Evolutionary conservation across 23 tunicate species (phyloP).

Genomic region (Halocynthia aurantium): DNA sequence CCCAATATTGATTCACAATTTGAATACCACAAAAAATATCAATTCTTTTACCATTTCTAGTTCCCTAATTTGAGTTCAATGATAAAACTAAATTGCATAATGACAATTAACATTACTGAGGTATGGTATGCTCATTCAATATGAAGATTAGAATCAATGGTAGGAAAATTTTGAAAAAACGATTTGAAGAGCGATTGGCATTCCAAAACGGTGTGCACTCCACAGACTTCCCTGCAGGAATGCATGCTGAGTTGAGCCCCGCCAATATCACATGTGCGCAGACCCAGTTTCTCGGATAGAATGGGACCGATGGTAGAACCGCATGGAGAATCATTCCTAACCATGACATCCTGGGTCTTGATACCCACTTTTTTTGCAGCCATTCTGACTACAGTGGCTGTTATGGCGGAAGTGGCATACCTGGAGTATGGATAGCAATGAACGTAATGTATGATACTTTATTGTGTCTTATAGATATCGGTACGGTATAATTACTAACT

Average conservation of each 20-base stretch:
- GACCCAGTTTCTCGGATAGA: slow-evolving; percentile 70
- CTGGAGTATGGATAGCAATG: neutral
- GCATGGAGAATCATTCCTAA: slow-evolving; percentile 87
- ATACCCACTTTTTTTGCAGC: slow-evolving; percentile 70
- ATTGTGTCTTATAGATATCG: neutral
- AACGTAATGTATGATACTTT: neutral
- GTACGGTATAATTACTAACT: neutral
- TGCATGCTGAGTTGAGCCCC: slow-evolving; percentile 94
- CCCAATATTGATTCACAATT: no score
- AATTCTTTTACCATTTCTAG: no score
- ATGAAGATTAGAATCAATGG: slow-evolving; percentile 28
- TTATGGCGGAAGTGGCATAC: slow-evolving; percentile 90
- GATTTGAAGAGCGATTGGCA: slow-evolving; percentile 46
- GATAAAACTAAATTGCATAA: no score
- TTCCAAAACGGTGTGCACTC: slow-evolving; percentile 58
- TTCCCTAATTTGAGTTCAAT: no score
- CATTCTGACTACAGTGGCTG: slow-evolving; percentile 70
- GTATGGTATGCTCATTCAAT: slow-evolving; percentile 19
- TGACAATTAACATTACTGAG: neutral
- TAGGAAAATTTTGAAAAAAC: slow-evolving; percentile 69
- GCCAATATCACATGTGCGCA: slow-evolving; percentile 92
- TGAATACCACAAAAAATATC: no score
- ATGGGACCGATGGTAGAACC: slow-evolving; percentile 98
- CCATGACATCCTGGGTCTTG: slow-evolving; percentile 96
- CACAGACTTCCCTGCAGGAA: slow-evolving; percentile 95